Evolutionary conservation across 2,113 vertebrate species (phyloP), one percentile per base, ranked within the genome.

Genomic region (Paramormyrops kingsleyae): DNA sequence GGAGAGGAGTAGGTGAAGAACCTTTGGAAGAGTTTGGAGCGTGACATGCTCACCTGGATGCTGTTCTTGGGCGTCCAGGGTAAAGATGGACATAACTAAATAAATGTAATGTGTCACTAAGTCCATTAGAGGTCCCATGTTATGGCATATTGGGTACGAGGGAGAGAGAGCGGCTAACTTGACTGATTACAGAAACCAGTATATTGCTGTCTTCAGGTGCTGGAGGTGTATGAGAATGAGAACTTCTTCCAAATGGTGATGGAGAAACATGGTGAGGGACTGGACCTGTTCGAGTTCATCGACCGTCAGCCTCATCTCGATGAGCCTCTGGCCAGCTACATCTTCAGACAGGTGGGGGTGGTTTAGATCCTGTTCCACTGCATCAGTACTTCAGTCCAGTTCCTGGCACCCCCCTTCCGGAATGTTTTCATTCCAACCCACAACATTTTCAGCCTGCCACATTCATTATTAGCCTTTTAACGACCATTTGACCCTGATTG

Each of bases 251-350:
- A 99, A 89, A 96, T 99, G 91, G 98, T 99, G 90, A 99, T 99
- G 98, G 97, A 99, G 94, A 99, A 98, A 91, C 97, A 99, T 0
- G 98, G 98, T 49, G 96, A 96, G 0, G 97, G 97, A 44, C 91
- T 99, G 90, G 98, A 99, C 94, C 97, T 99, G 88, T 99, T 99
- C 47, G 95, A 98, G 0, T 99, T 99, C 91, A 99, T 99, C 1
- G 98, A 99, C 90, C 94, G 92, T 90, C 97, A 97, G 53, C 98
- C 98, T 3, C 94, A 91, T 90, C 91, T 99, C 91, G 98, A 99
- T 1, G 98, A 99, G 90, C 96, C 97, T 0, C 95, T 99, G 92
- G 97, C 96, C 0, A 99, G 98, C 92, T 97, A 97, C 88, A 97
- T 99, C 92, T 99, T 99, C 91, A 96, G 98, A 94, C 98, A 99